Percentiles rank a stretch among this genome's conserved stretches.
These are phyloP conservation scores for Ornithoptera alexandrae DNA, from an alignment of 2,888 invertebrate genomes.

Conservation along the genomic window DNA sequence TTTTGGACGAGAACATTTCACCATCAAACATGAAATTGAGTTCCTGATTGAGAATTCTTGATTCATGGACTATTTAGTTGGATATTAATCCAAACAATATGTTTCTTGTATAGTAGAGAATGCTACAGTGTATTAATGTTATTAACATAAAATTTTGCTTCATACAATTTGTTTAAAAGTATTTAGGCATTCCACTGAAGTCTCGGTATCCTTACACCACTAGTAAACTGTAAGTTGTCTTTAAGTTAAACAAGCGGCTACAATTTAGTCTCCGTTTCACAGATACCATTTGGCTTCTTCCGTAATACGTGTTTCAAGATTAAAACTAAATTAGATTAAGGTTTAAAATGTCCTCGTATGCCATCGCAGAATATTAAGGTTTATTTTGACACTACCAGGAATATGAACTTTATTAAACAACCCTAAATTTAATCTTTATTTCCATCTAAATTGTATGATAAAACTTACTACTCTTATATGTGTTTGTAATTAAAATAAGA, in stretches of 20 bases:
- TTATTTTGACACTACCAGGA: background rate
- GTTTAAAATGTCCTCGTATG: slow-evolving; percentile 3
- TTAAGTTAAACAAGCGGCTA: slow-evolving; percentile 3
- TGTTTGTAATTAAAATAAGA: background rate
- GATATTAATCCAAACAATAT: too few relatives aligned
- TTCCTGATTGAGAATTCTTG: too few relatives aligned
- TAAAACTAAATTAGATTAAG: slow-evolving; percentile 25
- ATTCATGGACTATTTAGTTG: too few relatives aligned
- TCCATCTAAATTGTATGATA: background rate
- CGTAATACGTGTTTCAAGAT: slow-evolving; percentile 15
- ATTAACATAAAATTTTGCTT: too few relatives aligned
- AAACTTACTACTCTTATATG: background rate
- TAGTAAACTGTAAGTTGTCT: slow-evolving; percentile 5
- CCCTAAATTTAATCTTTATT: background rate
- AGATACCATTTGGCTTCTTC: slow-evolving; percentile 22
- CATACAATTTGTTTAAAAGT: background rate
- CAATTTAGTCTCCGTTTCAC: slow-evolving; percentile 18
- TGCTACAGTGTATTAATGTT: too few relatives aligned
- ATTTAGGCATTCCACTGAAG: background rate
- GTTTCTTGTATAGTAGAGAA: too few relatives aligned
- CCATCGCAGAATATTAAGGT: background rate
- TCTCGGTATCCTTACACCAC: background rate
- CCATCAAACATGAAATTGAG: too few relatives aligned
- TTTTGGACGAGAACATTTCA: too few relatives aligned
- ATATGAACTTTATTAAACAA: background rate